Conservation (phyloP, 2,113 vertebrate genomes). For the Paracanthobrama guichenoti region DNA sequence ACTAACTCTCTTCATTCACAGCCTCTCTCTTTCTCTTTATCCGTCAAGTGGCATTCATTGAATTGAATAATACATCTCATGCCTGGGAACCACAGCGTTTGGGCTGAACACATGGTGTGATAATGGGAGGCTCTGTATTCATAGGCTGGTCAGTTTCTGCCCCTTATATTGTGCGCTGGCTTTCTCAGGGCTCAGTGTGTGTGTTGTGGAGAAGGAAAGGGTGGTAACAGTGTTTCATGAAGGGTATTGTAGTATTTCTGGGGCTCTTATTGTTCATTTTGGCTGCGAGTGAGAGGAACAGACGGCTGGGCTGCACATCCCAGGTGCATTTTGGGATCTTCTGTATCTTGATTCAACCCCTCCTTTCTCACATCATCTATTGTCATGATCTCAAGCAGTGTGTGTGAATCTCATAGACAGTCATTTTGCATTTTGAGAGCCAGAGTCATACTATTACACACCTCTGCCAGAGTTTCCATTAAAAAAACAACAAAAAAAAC, state of each 20-base stretch:
- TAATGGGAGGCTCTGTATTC: conserved; percentile 76
- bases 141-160: conserved; percentile 72
- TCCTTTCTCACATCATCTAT: neutral
- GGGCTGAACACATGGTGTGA: conserved; percentile 62
- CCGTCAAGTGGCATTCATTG: conserved; percentile 59
- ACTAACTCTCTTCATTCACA: conserved; percentile 32
- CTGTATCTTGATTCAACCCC: neutral
- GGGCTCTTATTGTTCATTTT: conserved; percentile 72
- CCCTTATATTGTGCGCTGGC: conserved; percentile 70
- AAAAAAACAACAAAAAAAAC: neutral
- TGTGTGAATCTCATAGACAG: neutral
- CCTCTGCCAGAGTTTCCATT: neutral
- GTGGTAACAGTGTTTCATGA: conserved; percentile 76
- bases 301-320: conserved; percentile 78
- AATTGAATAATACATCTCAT: conserved; percentile 32
- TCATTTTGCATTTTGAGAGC: neutral
- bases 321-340: conserved; percentile 59
- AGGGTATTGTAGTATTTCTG: conserved; percentile 61
- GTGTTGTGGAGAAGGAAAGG: conserved; percentile 62
- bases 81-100: conserved; percentile 68
- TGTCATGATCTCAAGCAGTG: neutral
- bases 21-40: conserved; percentile 41
- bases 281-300: conserved; percentile 77
- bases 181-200: conserved; percentile 41
- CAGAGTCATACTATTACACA: neutral